Base-by-base conservation (phyloP, 1,140 invertebrate genomes). In the Limonius californicus region DNA sequence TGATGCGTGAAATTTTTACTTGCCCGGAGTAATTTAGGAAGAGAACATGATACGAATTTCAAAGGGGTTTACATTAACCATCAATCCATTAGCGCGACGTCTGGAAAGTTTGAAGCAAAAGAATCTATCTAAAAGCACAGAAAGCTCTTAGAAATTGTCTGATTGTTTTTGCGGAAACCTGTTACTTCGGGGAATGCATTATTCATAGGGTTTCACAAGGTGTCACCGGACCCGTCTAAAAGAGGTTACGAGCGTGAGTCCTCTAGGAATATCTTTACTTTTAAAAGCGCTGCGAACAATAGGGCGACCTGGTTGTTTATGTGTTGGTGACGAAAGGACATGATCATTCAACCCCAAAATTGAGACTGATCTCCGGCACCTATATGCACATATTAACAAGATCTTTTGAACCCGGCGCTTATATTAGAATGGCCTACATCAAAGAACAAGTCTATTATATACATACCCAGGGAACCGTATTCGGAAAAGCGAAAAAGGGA, bases 101-200 rank as follows among this genome's bases (percentile, higher is more conserved):
- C 35, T 39, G n/a, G n/a, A 9, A 39, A 39, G n/a, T 14, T 39
- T 39, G 35, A 2, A 9, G 35, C 35, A 39, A 39, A 39, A 14
- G 35, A 39, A 39, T 39, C 35, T 39, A 14, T 39, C 35, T 39
- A 12, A 39, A 39, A 39, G 35, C 35, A 39, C 35, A 12, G n/a
- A 39, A 39, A 39, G 35, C 35, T 39, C 35, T 39, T 39, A 54
- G 35, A 39, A 39, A 39, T 39, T 39, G 35, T 39, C 35, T n/a
- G 35, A 61, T 61, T 61, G 59, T 61, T 55, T 61, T 61, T 55
- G 60, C 30, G 60, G 54, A 55, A 62, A 62, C 60, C 60, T 62
- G 60, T 62, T 57, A 62, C 54, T 56, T 45, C 35, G 27, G 23
- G 42, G 19, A n/a, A 54, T 62, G 60, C 54, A 62, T 62, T 56